Base-by-base conservation (phyloP, 2,888 invertebrate genomes). In the Trilocha varians region DNA sequence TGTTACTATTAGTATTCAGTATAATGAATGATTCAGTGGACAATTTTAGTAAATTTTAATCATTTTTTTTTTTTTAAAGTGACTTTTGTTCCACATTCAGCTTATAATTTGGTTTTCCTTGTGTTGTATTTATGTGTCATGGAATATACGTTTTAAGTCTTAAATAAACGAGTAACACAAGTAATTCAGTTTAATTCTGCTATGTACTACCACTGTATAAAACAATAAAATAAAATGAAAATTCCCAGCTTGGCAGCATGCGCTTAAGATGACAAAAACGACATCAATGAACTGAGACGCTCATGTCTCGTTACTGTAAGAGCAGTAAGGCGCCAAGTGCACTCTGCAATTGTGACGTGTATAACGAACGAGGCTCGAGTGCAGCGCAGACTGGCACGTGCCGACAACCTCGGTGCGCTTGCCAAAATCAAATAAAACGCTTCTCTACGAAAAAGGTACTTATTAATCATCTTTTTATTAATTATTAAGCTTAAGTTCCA, bases 311-410 rank as follows among this genome's bases (percentile, higher is more conserved):
- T 77, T 76, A 74, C 62, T 59, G 65, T 61, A 63, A 77, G 71
- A 65, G 70, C 71, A 65, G 70, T 65, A 66, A 70, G 65, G 69
- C 67, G 62, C 60, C 60, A 70, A 80, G 79, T 64, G 77, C 78
- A 69, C 82, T 83, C 65, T 57, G 68, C 58, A 70, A 72, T 74
- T 70, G 70, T 74, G 72, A 73, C 70, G 73, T 74, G 72, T 68
- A 74, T 80, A 82, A 79, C 78, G 78, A 83, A 79, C 73, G 73
- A 57, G 69, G 62, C 74, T 77, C 65, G 69, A 77, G 72, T 62
- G 65, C 66, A 60, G 63, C 60, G 61, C 57, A 62, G 65, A 59
- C 61, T 53, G 67, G 72, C 75, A 70, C 74, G 74, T 68, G 71
- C 70, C 68, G 48, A 47, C 65, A 46, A 57, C 64, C 69, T 70